Conservation (phyloP, 2,888 invertebrate species). For the Spialia ferax region DNA sequence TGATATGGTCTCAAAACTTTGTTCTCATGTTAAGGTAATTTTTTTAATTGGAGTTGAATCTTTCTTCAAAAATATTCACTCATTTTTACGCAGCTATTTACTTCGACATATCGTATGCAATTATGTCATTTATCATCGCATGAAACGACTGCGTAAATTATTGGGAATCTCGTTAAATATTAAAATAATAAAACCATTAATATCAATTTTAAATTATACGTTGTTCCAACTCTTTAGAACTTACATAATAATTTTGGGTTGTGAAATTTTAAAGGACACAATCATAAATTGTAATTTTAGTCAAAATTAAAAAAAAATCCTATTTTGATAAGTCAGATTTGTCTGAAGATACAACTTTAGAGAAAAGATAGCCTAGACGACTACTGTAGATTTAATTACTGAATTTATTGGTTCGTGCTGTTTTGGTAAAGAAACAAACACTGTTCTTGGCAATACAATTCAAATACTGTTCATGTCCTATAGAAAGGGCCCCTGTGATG, state of each 20-base stretch:
- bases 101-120: neutral
- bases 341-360: too few relatives aligned
- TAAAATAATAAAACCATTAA: slow-evolving; percentile 28
- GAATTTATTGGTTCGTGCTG: too few relatives aligned
- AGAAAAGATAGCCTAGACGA: too few relatives aligned
- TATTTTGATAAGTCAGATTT: too few relatives aligned
- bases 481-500: too few relatives aligned
- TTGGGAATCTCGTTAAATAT: slow-evolving; percentile 20
- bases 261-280: neutral
- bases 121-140: slow-evolving; percentile 25
- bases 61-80: slow-evolving; percentile 11
- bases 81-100: slow-evolving; percentile 16
- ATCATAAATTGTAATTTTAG: neutral
- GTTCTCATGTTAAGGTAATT: too few relatives aligned
- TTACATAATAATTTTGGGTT: neutral
- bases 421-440: too few relatives aligned
- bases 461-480: too few relatives aligned
- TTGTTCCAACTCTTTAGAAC: neutral
- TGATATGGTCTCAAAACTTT: too few relatives aligned
- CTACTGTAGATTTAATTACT: too few relatives aligned
- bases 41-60: neutral
- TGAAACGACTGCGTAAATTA: slow-evolving; percentile 15
- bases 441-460: too few relatives aligned
- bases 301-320: too few relatives aligned
- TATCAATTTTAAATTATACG: slow-evolving; percentile 23